These are phyloP conservation scores for Sula dactylatra DNA, from an alignment of 2,113 vertebrate species.

Conservation along the genomic window DNA sequence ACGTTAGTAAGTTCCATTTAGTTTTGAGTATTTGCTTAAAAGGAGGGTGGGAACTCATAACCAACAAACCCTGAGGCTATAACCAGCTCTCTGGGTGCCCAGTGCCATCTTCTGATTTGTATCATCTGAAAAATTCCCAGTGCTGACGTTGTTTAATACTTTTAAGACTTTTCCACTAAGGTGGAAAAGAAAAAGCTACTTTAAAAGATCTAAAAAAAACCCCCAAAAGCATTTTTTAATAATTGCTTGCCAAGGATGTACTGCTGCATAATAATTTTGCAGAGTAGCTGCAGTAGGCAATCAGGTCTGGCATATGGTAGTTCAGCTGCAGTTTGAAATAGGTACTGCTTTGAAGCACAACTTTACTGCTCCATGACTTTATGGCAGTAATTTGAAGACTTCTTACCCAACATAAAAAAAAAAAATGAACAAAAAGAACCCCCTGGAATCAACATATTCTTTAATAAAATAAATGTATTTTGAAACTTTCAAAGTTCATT, in stretches of 20 bases:
- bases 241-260: not conserved
- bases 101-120: not conserved
- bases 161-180: not conserved
- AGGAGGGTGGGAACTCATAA: not conserved
- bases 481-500: conserved; percentile 31
- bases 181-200: not conserved
- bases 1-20: not conserved
- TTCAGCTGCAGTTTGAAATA: not conserved
- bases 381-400: not conserved
- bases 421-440: not conserved
- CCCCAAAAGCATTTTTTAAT: not conserved
- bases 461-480: not conserved
- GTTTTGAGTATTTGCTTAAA: conserved; percentile 24
- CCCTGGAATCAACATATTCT: not conserved
- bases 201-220: not conserved
- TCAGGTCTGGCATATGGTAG: not conserved
- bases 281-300: not conserved
- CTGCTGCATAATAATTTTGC: not conserved
- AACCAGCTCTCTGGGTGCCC: not conserved
- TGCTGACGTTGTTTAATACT: not conserved
- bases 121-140: not conserved
- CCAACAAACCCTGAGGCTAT: not conserved
- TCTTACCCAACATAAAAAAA: not conserved
- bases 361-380: not conserved
- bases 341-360: not conserved